Conservation (phyloP, 1,140 invertebrate genomes). For the Oryzaephilus surinamensis region DNA sequence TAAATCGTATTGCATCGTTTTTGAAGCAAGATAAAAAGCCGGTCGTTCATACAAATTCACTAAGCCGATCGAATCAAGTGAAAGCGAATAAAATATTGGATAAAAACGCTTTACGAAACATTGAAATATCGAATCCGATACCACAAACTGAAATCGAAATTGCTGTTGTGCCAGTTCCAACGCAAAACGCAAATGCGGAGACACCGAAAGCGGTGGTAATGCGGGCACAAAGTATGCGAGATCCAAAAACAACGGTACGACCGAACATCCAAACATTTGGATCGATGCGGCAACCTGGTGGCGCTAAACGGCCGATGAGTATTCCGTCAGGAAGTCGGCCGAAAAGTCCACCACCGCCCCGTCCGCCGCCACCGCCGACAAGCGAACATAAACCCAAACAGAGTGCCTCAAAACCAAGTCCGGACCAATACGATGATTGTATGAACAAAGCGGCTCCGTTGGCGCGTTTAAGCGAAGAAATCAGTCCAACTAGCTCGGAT, state of each 20-base stretch:
- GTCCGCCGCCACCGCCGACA: conserved; percentile 39
- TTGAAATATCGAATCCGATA: conserved; percentile 75
- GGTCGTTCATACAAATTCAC: conserved; percentile 44
- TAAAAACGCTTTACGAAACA: conserved; percentile 54
- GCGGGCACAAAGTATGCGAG: conserved; percentile 67
- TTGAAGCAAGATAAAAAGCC: conserved; percentile 51
- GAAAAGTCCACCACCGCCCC: conserved; percentile 53
- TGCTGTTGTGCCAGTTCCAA: conserved; percentile 44
- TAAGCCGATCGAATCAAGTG: conserved; percentile 45
- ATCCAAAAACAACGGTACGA: conserved; percentile 42
- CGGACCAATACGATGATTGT: conserved; percentile 62
- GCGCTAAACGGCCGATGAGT: conserved; percentile 56
- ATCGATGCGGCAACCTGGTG: conserved; percentile 58
- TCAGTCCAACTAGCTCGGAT: conserved; percentile 45
- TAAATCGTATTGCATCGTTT: conserved; percentile 68
- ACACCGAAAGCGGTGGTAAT: conserved; percentile 48
- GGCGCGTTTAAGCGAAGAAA: conserved; percentile 51
- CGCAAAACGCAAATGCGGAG: conserved; percentile 32
- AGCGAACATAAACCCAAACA: conserved; percentile 39
- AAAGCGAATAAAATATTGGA: conserved; percentile 56
- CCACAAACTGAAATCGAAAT: conserved; percentile 55
- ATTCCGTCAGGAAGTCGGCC: conserved; percentile 48
- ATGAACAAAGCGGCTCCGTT: conserved; percentile 52
- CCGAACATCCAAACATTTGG: conserved; percentile 64
- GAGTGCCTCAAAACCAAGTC: conserved; percentile 34